A percentile compares a stretch with the other conserved stretches of the same genome.
phyloP scores from a whole-genome alignment of 2,797 vertebrate genomes.

The Kryptopterus vitreolus region DNA sequence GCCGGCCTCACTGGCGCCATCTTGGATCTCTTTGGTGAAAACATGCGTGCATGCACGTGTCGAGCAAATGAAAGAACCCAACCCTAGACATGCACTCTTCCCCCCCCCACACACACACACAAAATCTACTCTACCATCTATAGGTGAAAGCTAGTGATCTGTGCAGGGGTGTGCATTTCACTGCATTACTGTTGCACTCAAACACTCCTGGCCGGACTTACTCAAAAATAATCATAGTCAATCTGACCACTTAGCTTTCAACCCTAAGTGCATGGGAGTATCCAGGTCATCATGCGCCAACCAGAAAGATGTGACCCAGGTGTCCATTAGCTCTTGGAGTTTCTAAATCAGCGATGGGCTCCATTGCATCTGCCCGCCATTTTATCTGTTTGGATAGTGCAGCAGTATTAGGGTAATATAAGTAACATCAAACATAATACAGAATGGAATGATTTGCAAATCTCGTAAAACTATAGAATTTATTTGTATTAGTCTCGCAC shows the following conservation, averaged over 20 bases:
- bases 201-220: background rate
- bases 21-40: too few species aligned
- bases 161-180: background rate
- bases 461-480: too few species aligned
- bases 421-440: too few species aligned
- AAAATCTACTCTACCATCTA: background rate
- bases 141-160: slow-evolving; percentile 11
- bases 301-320: background rate
- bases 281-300: background rate
- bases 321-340: background rate
- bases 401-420: too few species aligned
- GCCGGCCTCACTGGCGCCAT: too few species aligned
- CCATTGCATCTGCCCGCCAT: background rate
- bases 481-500: too few species aligned
- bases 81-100: background rate
- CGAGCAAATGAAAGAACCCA: slow-evolving; percentile 37
- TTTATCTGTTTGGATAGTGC: background rate
- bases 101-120: too few species aligned
- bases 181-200: background rate
- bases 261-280: background rate
- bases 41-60: background rate
- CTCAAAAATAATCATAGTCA: background rate
- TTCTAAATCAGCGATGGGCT: background rate
- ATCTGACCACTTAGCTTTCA: slow-evolving; percentile 12
- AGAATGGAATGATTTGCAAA: too few species aligned